These are phyloP conservation scores for Patagioenas fasciata DNA, from an alignment of 2,113 vertebrate species.

Conservation along the genomic window DNA sequence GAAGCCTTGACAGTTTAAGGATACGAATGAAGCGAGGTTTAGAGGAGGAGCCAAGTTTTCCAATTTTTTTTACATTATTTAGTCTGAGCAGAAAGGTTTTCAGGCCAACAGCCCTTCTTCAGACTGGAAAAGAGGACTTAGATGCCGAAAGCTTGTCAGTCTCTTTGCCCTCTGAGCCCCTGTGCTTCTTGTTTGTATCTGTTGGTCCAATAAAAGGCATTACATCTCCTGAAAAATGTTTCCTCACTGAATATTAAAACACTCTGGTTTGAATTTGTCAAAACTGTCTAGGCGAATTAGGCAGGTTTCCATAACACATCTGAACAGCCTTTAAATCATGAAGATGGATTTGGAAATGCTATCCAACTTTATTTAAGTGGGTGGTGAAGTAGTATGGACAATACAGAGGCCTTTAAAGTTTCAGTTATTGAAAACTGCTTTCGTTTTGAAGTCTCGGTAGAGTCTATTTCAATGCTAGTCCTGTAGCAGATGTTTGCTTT, in stretches of 20 bases:
- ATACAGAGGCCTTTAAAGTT: not conserved
- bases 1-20: slow-evolving; percentile 1
- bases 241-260: slow-evolving; percentile 29
- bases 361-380: slow-evolving; percentile 7
- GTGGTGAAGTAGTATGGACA: slow-evolving; percentile 7
- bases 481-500: not conserved
- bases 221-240: slow-evolving; percentile 59
- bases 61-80: not conserved
- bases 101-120: not conserved
- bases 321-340: slow-evolving; percentile 12
- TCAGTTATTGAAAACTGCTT: not conserved
- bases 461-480: not conserved
- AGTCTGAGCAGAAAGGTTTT: slow-evolving; percentile 18
- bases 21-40: not conserved
- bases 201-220: slow-evolving; percentile 50
- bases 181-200: slow-evolving; percentile 23
- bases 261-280: slow-evolving; percentile 46
- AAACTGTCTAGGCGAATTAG: slow-evolving; percentile 34
- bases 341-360: slow-evolving; percentile 20
- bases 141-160: slow-evolving; percentile 1
- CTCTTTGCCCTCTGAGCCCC: not conserved
- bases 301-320: slow-evolving; percentile 35
- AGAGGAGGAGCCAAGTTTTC: slow-evolving; percentile 3
- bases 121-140: slow-evolving; percentile 19
- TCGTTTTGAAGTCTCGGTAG: not conserved